Percentiles rank a stretch among this genome's conserved stretches.
These are phyloP conservation scores for Mobula hypostoma DNA, from an alignment of 2,113 vertebrate genomes.

Conservation along the genomic window DNA sequence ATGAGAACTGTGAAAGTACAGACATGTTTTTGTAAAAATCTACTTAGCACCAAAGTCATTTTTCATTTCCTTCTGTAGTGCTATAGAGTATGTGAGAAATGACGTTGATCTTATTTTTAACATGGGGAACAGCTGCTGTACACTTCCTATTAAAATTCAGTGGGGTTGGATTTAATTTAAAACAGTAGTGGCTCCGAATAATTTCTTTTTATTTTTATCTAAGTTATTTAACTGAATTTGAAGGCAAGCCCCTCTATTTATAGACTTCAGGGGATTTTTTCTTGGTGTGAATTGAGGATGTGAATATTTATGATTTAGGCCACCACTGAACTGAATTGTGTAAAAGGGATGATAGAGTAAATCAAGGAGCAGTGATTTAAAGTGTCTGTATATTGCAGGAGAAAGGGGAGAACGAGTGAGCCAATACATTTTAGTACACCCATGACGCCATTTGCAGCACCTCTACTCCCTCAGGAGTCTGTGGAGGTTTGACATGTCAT, in stretches of 20 bases:
- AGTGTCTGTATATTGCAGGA: background rate
- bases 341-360: background rate
- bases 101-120: constrained; percentile 21
- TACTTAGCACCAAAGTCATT: background rate
- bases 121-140: constrained; percentile 23
- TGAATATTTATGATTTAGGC: background rate
- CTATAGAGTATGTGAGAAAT: background rate
- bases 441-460: no score
- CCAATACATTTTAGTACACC: background rate
- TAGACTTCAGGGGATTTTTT: background rate
- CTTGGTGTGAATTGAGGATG: background rate
- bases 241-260: background rate
- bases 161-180: constrained; percentile 19
- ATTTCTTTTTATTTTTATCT: background rate
- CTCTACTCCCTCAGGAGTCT: no score
- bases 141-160: constrained; percentile 21
- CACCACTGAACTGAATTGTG: background rate
- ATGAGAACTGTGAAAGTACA: background rate
- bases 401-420: background rate
- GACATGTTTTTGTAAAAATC: background rate
- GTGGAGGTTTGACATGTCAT: no score
- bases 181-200: background rate
- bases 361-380: background rate
- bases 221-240: background rate
- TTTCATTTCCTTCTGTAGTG: constrained; percentile 10